These are phyloP conservation scores for Punctoribates punctum DNA, from an alignment of 2,888 invertebrate genomes.

Conservation along the genomic window DNA sequence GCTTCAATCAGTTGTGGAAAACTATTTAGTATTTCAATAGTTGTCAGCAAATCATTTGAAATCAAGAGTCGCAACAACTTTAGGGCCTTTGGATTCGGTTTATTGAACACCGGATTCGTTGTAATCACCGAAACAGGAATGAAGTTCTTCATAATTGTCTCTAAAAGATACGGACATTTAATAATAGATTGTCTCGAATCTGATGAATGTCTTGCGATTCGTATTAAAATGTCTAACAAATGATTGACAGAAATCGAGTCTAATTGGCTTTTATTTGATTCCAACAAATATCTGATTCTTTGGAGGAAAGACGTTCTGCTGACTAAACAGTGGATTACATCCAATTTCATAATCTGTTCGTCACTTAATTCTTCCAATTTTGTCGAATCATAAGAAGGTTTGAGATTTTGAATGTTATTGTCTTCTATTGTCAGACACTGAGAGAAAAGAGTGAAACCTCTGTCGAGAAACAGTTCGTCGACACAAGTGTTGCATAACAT, in stretches of 20 bases:
- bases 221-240: constrained; percentile 44
- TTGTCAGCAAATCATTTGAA: background rate
- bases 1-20: constrained; percentile 39
- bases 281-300: constrained; percentile 40
- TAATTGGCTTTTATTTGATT: background rate
- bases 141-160: constrained; percentile 36
- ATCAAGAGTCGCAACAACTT: constrained; percentile 43
- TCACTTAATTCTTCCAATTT: constrained; percentile 39
- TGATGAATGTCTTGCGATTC: constrained; percentile 43
- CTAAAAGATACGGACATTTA: constrained; percentile 37
- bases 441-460: constrained; percentile 39
- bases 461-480: constrained; percentile 43
- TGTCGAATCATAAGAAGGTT: background rate
- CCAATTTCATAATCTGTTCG: constrained; percentile 37
- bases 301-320: constrained; percentile 41
- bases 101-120: background rate
- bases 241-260: constrained; percentile 25
- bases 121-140: background rate
- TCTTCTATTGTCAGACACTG: background rate
- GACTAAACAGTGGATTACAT: constrained; percentile 39
- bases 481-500: constrained; percentile 43
- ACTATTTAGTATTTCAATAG: constrained; percentile 5
- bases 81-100: constrained; percentile 38
- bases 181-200: constrained; percentile 32
- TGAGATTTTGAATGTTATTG: constrained; percentile 35